Evolutionary conservation across 2,113 vertebrate species (phyloP).

Genomic region (Otocyon megalotis): DNA sequence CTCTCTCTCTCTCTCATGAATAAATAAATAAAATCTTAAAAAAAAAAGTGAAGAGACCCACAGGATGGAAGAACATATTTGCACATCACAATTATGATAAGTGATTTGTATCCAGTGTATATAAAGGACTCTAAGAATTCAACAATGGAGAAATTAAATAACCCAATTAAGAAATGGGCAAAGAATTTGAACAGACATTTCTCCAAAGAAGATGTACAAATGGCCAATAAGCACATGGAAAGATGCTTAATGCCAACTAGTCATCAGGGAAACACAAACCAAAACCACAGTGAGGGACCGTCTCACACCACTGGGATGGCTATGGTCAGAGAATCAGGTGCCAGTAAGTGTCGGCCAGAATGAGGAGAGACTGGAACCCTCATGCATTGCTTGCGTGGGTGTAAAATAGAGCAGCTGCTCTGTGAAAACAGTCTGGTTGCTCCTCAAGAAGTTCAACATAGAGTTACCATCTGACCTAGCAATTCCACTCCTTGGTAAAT

Average conservation of each 20-base stretch:
- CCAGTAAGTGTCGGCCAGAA: background rate
- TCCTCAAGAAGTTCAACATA: background rate
- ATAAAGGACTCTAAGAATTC: background rate
- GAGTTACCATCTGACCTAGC: background rate
- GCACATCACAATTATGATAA: background rate
- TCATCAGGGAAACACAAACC: background rate
- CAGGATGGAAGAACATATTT: background rate
- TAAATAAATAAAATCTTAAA: too few relatives aligned
- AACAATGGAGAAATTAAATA: background rate
- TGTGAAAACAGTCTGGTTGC: background rate
- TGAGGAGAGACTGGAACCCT: background rate
- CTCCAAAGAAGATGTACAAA: background rate
- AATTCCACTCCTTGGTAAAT: background rate
- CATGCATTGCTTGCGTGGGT: background rate
- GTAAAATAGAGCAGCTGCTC: background rate
- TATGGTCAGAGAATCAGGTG: background rate
- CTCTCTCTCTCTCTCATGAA: too few relatives aligned
- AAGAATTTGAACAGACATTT: background rate
- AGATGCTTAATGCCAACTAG: background rate
- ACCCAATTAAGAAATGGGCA: background rate
- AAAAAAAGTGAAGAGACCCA: background rate
- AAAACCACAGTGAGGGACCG: background rate
- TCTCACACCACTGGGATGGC: background rate
- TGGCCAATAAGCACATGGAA: background rate
- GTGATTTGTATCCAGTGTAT: background rate